Evolutionary conservation across 2,888 invertebrate species (phyloP), one percentile per base, ranked within the genome.

Genomic region (Heliconius aoede): DNA sequence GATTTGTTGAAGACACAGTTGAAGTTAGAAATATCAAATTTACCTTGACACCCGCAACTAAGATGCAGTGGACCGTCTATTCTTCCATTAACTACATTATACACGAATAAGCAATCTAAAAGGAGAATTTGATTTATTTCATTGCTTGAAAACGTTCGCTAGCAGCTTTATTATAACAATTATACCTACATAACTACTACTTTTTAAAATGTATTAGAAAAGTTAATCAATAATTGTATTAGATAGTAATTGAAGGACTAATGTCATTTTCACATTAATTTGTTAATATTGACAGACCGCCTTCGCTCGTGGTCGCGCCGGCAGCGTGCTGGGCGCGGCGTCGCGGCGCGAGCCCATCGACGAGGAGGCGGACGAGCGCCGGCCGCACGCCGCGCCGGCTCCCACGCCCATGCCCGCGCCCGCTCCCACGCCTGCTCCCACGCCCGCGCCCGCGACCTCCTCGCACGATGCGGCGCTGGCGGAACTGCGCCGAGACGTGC

Each of bases 321-420:
- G 88, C 85, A 80, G 82, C 89, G 82, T 89, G 86, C 83, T 96
- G 89, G 85, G 90, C 90, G 90, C 93, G 86, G 82, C 84, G 64
- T 95, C 95, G 7, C 94, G 97, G 58, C 97, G 97, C 87, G 97
- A 97, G 86, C 97, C 97, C 73, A 97, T 97, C 83, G 97, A 97
- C 86, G 97, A 97, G 88, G 95, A 95, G 80, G 94, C 95, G 76
- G 97, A 97, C 86, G 97, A 97, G 87, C 95, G 95, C 79, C 94
- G 95, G 75, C 82, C 86, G 82, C 80, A 86, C 58, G 87, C 78
- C 69, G 80, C 87, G 61, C 84, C 90, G 79, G 40, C 46, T 15
- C 86, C 36, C 82, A n/a, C n/a, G n/a, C 87, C 88, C 89, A 74
- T 65, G 78, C 79, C 90, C 81, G 84, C 83, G 80, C 83, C 65